A percentile compares a stretch with the other conserved stretches of the same genome.
Evolutionary conservation across 2,797 vertebrate species (phyloP).

Genomic region (Sparus aurata): DNA sequence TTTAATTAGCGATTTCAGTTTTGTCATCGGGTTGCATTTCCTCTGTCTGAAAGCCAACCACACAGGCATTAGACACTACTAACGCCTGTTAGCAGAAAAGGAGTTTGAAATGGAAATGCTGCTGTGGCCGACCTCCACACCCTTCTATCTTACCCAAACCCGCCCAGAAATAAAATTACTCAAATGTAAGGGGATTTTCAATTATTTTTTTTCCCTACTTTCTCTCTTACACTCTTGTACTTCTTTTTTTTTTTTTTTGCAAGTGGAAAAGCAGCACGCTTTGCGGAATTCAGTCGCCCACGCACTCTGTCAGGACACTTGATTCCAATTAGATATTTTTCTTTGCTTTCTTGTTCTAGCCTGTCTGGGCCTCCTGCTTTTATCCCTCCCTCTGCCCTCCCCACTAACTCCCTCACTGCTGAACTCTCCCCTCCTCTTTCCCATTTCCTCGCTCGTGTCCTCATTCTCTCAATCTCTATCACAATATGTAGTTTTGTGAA

Average conservation of each 20-base stretch:
- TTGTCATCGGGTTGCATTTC: slow-evolving; percentile 68
- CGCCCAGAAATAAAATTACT: slow-evolving; percentile 81
- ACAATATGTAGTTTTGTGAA: slow-evolving; percentile 73
- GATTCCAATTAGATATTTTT: slow-evolving; percentile 89
- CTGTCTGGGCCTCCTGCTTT: slow-evolving; percentile 84
- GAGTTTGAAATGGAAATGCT: slow-evolving; percentile 78
- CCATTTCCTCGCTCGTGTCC: slow-evolving; percentile 70
- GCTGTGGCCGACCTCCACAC: slow-evolving; percentile 76
- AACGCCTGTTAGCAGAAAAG: slow-evolving; percentile 53
- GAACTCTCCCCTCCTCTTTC: slow-evolving; percentile 74
- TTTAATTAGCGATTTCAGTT: slow-evolving; percentile 82
- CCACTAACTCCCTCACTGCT: slow-evolving; percentile 64
- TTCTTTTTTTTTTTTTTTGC: slow-evolving; percentile 67
- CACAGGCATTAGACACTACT: slow-evolving; percentile 41
- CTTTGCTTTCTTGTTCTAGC: slow-evolving; percentile 87
- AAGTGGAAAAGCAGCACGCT: slow-evolving; percentile 83
- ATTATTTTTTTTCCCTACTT: slow-evolving; percentile 47
- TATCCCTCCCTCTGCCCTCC: slow-evolving; percentile 72
- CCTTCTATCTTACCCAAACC: slow-evolving; percentile 77
- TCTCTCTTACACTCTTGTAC: slow-evolving; percentile 48
- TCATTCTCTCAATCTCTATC: slow-evolving; percentile 75
- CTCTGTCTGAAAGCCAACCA: slow-evolving; percentile 55
- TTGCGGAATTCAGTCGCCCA: slow-evolving; percentile 83
- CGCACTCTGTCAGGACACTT: slow-evolving; percentile 85
- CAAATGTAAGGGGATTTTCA: slow-evolving; percentile 77